Evolutionary conservation across 2,888 invertebrate genomes (phyloP).

Genomic region (Strigamia crassipes): DNA sequence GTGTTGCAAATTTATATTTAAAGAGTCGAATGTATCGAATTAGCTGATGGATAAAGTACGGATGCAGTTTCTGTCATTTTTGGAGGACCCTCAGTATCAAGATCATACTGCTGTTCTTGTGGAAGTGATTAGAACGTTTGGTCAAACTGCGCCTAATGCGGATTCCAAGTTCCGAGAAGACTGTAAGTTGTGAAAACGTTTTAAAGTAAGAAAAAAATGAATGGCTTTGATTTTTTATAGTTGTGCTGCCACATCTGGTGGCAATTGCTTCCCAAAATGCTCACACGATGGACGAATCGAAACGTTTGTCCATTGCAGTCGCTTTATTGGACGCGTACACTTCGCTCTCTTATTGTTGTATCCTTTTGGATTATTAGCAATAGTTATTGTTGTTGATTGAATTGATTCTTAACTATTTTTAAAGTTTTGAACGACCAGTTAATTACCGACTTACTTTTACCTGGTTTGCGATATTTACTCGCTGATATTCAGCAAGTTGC

Average conservation of each 20-base stretch:
- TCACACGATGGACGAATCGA: conserved; percentile 64
- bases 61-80: conserved; percentile 60
- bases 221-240: conserved; percentile 59
- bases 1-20: not conserved
- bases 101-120: conserved; percentile 62
- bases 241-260: conserved; percentile 67
- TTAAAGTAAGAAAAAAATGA: not conserved
- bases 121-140: conserved; percentile 67
- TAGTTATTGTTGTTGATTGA: too few species aligned
- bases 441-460: conserved; percentile 58
- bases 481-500: conserved; percentile 57
- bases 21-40: not conserved
- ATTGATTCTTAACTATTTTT: not conserved
- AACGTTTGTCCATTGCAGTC: conserved; percentile 66
- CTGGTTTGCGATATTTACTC: conserved; percentile 58
- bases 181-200: conserved; percentile 59
- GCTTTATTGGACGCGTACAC: conserved; percentile 70
- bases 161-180: conserved; percentile 67
- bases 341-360: conserved; percentile 62
- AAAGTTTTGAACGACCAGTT: conserved; percentile 59
- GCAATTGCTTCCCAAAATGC: conserved; percentile 65
- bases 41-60: conserved; percentile 60
- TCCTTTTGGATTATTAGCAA: conserved; percentile 50
- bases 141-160: conserved; percentile 66
- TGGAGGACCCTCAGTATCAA: conserved; percentile 59